Base-by-base conservation (phyloP, 30 jellyfish, hydroid and myxozoan species). In the Phacellophora camtschatica region DNA sequence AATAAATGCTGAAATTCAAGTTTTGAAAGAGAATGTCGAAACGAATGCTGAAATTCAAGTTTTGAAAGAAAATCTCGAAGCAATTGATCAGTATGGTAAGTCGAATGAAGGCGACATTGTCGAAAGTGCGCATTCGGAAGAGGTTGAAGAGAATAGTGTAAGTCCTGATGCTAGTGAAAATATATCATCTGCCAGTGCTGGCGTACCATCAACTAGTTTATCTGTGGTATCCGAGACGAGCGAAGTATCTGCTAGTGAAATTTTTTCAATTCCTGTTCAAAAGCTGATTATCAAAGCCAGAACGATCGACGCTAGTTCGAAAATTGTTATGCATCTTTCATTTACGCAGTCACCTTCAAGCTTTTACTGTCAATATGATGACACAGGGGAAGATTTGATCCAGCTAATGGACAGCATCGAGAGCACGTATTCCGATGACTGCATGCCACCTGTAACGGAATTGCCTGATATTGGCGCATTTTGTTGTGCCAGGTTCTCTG, bases 331-430 rank as follows among this genome's bases (percentile, higher is more conserved):
- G 82, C 90, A 78, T 62, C 55, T 78, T 29, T 78, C 90, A 15
- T 61, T 39, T 16, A 69, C 53, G 3, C 35, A 30, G 28, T 59
- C 90, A 5, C 90, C 90, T 8, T 78, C 90, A 1, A 13, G 22
- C 29, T 78, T 78, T 54, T 78, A 82, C 74, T 63, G 81, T 37
- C 90, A 78, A 20, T 78, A 61, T 78, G 90, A 78, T 23, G 90
- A 78, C 15, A 5, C 90, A 0, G 46, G 69, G 18, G 72, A 65
- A 10, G 82, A 78, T 22, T 39, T 78, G 66, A 35, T 78, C 7
- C 41, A 62, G 39, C 31, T 78, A 24, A 78, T 78, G 90, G 74
- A 5, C n/a, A 71, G 22, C 18, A 78, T 78, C 0, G 66, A 50
- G 53, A 20, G 19, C 22, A 34, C n/a, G 3, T 49, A 50, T 25